A percentile compares a stretch with the other conserved stretches of the same genome.
Evolutionary conservation across 2,113 vertebrate species (phyloP).

Genomic region (Psittacula cyanocephala): DNA sequence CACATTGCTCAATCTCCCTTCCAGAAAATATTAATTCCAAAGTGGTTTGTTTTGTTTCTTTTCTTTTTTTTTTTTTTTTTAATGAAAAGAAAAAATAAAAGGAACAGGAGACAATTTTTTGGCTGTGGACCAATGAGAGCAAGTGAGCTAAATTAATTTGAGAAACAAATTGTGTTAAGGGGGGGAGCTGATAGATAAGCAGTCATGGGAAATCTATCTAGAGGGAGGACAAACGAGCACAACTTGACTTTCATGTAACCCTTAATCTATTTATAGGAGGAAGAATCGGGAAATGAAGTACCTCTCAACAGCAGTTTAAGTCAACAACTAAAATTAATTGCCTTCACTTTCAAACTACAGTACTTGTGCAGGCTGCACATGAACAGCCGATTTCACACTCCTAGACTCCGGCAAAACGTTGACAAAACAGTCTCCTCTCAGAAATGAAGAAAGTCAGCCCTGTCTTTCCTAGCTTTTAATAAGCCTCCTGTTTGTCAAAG

Average conservation of each 20-base stretch:
- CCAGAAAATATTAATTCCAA: neutral
- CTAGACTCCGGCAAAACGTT: constrained; percentile 27
- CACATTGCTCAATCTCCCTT: neutral
- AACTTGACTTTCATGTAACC: constrained; percentile 74
- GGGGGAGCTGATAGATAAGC: constrained; percentile 59
- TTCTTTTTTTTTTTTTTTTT: neutral
- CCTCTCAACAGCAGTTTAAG: constrained; percentile 78
- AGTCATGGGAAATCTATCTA: constrained; percentile 65
- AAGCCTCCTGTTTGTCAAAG: neutral
- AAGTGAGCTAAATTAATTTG: constrained; percentile 63
- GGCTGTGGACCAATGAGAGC: constrained; percentile 15
- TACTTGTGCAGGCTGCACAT: constrained; percentile 34
- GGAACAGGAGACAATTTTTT: neutral
- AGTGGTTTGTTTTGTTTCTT: neutral
- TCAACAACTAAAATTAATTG: constrained; percentile 86
- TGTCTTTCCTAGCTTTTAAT: neutral
- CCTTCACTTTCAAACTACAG: constrained; percentile 69
- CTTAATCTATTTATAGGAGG: constrained; percentile 72
- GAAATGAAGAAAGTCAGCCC: neutral
- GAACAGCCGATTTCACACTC: constrained; percentile 60
- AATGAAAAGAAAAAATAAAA: neutral
- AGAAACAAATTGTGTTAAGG: constrained; percentile 57
- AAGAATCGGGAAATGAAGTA: constrained; percentile 76
- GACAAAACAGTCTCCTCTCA: constrained; percentile 5
- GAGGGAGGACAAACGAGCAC: constrained; percentile 63